Conservation (phyloP, 2,888 invertebrate genomes). For the Fragum sueziense region DNA sequence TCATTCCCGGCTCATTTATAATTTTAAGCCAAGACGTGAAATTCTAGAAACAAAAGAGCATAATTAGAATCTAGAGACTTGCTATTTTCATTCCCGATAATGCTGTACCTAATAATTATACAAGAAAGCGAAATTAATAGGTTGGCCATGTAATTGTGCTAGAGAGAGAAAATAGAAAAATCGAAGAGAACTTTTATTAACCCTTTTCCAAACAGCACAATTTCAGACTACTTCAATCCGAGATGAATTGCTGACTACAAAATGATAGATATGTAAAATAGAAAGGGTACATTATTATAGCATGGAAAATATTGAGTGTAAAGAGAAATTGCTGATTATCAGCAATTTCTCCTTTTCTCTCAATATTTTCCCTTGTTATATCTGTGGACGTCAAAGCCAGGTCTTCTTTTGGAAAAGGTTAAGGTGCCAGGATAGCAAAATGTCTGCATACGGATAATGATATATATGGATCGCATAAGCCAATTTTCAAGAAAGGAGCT, state of each 20-base stretch:
- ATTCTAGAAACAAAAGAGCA: too few relatives aligned
- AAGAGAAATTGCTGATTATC: conserved; percentile 1
- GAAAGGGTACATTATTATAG: not conserved
- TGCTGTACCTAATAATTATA: not conserved
- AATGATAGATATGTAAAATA: not conserved
- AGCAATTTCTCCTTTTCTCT: conserved; percentile 4
- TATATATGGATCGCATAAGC: too few relatives aligned
- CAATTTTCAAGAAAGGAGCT: too few relatives aligned
- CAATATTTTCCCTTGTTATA: conserved; percentile 13
- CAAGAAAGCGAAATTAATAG: not conserved
- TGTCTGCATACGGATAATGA: too few relatives aligned
- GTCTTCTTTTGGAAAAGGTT: too few relatives aligned
- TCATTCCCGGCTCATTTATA: too few relatives aligned
- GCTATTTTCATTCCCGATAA: not conserved
- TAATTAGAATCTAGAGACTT: not conserved
- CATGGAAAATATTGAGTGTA: not conserved
- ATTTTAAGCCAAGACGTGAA: too few relatives aligned
- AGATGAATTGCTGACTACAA: not conserved
- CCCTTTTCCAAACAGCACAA: not conserved
- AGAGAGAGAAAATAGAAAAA: not conserved
- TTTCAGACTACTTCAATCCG: not conserved
- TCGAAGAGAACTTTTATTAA: not conserved
- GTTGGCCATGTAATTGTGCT: not conserved
- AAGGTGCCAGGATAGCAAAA: too few relatives aligned
- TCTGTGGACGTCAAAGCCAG: too few relatives aligned